These are phyloP conservation scores for Hypomesus transpacificus DNA, from an alignment of 2,113 vertebrate species.

Conservation along the genomic window DNA sequence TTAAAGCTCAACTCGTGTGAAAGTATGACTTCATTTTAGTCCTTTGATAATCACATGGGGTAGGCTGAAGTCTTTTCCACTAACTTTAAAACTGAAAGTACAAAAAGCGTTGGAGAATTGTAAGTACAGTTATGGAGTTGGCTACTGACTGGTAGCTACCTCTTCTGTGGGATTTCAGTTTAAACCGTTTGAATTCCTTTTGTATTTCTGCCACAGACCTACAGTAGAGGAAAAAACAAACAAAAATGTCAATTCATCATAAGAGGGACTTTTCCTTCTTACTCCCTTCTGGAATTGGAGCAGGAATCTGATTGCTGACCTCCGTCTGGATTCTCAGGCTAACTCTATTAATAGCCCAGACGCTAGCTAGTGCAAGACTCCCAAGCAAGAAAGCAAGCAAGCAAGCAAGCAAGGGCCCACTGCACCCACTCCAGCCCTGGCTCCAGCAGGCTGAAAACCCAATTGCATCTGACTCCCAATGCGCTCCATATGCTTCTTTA, in stretches of 20 bases:
- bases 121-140: too few relatives aligned
- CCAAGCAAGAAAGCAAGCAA: slow-evolving; percentile 31
- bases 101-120: not conserved
- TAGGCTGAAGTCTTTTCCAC: slow-evolving; percentile 10
- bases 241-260: slow-evolving; percentile 45
- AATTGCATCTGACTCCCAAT: slow-evolving; percentile 2
- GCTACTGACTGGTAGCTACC: too few relatives aligned
- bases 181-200: not conserved
- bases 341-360: slow-evolving; percentile 70
- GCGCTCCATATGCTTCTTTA: not conserved
- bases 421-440: slow-evolving; percentile 35
- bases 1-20: slow-evolving; percentile 10
- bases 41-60: not conserved
- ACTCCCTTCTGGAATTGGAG: slow-evolving; percentile 48
- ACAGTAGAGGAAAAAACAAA: slow-evolving; percentile 36
- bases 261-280: slow-evolving; percentile 35
- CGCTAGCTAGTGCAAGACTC: slow-evolving; percentile 56
- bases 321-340: slow-evolving; percentile 73
- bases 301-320: slow-evolving; percentile 69
- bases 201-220: not conserved
- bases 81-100: slow-evolving; percentile 7
- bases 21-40: slow-evolving; percentile 11
- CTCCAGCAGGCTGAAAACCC: slow-evolving; percentile 51
- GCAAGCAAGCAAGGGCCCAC: not conserved
- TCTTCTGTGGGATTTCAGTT: not conserved